A percentile compares a stretch with the other conserved stretches of the same genome.
Conservation (phyloP, 2,113 vertebrate genomes). For the Nasalis larvatus region DNA sequence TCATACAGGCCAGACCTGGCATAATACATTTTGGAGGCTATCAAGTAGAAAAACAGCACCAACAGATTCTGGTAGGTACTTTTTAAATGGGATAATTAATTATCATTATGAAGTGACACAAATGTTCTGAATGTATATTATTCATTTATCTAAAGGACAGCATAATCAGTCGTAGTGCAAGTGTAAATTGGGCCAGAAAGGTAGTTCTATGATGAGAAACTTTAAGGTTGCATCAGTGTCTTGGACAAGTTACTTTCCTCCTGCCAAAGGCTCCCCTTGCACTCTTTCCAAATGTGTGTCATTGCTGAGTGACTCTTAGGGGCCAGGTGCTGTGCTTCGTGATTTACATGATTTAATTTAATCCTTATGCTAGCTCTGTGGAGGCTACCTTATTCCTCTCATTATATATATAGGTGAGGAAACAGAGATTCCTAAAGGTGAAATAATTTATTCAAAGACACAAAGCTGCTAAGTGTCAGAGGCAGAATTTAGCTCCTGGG, state of each 20-base stretch:
- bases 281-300: not conserved
- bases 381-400: not conserved
- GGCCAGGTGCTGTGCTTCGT: not conserved
- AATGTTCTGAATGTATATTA: not conserved
- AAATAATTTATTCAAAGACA: not conserved
- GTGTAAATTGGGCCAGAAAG: not conserved
- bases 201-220: not conserved
- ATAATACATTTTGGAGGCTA: constrained; percentile 95
- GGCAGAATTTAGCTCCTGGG: not conserved
- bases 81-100: not conserved
- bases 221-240: not conserved
- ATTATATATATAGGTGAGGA: not conserved
- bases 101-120: not conserved
- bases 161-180: not conserved
- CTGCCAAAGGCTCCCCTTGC: not conserved
- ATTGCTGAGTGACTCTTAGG: not conserved
- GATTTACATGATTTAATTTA: not conserved
- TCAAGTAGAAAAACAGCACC: constrained; percentile 87
- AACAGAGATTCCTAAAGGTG: not conserved
- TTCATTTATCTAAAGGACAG: not conserved
- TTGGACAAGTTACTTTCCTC: not conserved
- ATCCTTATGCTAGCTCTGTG: not conserved
- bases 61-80: constrained; percentile 88
- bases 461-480: not conserved
- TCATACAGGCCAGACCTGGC: constrained; percentile 89